Evolutionary conservation across 2,113 vertebrate species (phyloP).

Genomic region (Anhinga anhinga): DNA sequence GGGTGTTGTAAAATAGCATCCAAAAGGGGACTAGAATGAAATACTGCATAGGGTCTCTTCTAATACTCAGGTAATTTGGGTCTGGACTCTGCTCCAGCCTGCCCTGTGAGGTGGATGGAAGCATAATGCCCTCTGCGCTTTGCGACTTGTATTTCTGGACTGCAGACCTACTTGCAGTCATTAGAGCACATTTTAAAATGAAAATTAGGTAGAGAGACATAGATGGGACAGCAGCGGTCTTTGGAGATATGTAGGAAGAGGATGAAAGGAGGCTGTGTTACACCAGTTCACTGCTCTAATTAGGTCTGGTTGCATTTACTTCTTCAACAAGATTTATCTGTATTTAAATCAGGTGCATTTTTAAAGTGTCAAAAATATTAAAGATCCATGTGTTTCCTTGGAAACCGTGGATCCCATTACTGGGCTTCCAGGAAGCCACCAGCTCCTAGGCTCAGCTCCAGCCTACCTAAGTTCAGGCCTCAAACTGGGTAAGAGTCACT

Average conservation of each 20-base stretch:
- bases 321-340: background rate
- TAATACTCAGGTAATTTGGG: background rate
- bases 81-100: background rate
- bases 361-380: background rate
- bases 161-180: slow-evolving; percentile 15
- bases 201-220: slow-evolving; percentile 5
- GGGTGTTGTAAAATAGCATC: background rate
- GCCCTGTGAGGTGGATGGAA: background rate
- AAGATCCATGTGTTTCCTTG: background rate
- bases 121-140: background rate
- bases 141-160: slow-evolving; percentile 36
- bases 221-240: background rate
- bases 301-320: background rate
- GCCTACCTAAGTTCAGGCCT: background rate
- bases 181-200: slow-evolving; percentile 27
- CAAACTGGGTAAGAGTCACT: background rate
- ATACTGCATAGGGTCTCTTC: background rate
- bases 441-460: background rate
- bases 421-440: background rate
- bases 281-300: background rate
- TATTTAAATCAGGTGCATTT: background rate
- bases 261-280: background rate
- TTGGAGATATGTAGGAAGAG: background rate
- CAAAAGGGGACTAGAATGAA: background rate
- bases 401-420: background rate